Conservation (phyloP, 2,888 invertebrate genomes). For the Tetropium fuscum region DNA sequence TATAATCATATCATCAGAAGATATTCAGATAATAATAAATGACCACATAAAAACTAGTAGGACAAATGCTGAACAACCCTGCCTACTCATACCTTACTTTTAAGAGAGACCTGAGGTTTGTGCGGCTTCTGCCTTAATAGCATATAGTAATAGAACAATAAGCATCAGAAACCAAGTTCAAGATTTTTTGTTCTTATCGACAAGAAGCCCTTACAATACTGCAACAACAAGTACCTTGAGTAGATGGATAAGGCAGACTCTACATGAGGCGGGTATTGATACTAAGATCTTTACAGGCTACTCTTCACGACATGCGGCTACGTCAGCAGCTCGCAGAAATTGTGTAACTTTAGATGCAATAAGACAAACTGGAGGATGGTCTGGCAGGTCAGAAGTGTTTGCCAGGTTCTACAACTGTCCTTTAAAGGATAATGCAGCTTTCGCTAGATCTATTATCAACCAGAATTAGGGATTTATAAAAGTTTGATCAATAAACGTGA, state of each 20-base stretch:
- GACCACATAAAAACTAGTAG: conserved; percentile 1
- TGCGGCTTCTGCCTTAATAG: background rate
- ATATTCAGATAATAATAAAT: background rate
- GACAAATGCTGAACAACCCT: conserved; percentile 5
- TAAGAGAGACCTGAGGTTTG: background rate
- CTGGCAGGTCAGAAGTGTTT: background rate
- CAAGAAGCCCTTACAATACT: background rate
- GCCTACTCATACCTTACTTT: conserved; percentile 11
- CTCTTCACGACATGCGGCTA: conserved; percentile 1
- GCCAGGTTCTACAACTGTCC: conserved; percentile 9
- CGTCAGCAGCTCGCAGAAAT: conserved; percentile 6
- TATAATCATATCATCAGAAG: background rate
- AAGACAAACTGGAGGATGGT: conserved; percentile 10
- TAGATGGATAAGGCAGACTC: background rate
- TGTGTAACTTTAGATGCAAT: conserved; percentile 4
- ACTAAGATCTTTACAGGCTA: conserved; percentile 1
- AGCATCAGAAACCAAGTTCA: background rate
- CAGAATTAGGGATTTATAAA: too few relatives aligned
- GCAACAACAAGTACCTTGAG: conserved; percentile 1
- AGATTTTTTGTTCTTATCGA: background rate
- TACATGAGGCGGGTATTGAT: background rate
- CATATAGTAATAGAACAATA: background rate
- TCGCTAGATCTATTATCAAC: background rate
- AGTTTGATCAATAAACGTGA: too few relatives aligned
- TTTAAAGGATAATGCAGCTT: background rate